These are phyloP conservation scores for Melanocharis versteri DNA, from an alignment of 2,113 vertebrate genomes.

Conservation along the genomic window DNA sequence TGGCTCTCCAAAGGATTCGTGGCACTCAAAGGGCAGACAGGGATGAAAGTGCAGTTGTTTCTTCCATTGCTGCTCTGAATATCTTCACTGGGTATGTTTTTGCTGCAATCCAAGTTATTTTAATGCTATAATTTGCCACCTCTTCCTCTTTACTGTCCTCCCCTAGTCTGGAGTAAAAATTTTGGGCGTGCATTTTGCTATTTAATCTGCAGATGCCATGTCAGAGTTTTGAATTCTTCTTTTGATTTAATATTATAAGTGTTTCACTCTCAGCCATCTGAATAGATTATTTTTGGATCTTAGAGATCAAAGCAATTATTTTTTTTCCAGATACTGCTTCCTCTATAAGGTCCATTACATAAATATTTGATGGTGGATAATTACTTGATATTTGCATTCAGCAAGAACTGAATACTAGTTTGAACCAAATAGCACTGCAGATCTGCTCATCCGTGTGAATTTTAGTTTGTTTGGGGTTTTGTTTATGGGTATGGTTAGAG, in stretches of 20 bases:
- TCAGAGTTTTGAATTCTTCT: not conserved
- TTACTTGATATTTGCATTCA: not conserved
- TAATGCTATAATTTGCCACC: rapidly evolving
- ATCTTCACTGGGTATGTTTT: not conserved
- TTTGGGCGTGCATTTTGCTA: not conserved
- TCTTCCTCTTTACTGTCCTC: not conserved
- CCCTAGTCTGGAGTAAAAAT: not conserved
- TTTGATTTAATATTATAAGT: not conserved
- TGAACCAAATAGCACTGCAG: not conserved
- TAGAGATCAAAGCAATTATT: not conserved
- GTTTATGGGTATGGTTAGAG: not conserved
- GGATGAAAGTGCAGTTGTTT: rapidly evolving
- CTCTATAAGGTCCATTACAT: not conserved
- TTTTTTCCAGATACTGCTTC: not conserved
- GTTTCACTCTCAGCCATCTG: not conserved
- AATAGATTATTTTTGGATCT: not conserved
- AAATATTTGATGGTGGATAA: not conserved
- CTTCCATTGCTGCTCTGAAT: not conserved
- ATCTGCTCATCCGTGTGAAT: not conserved
- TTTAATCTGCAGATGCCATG: not conserved
- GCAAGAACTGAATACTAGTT: not conserved
- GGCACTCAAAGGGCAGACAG: not conserved
- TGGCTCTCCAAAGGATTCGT: not conserved
- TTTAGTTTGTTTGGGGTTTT: not conserved
- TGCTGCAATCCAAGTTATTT: not conserved